Evolutionary conservation across 2,888 invertebrate genomes (phyloP).

Genomic region (Athalia rosae): DNA sequence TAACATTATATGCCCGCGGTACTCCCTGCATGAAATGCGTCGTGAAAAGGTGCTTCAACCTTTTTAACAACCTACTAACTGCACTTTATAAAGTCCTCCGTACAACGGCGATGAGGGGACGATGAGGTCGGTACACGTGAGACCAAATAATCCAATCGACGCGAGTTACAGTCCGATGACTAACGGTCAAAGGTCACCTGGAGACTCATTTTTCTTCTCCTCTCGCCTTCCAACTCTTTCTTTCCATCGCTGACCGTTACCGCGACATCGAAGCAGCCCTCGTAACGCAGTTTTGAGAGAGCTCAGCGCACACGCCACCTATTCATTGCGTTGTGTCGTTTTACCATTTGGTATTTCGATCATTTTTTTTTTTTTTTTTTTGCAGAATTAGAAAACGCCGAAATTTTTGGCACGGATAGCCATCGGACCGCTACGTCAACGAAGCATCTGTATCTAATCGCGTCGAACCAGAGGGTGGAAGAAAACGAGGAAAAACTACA

Average conservation of each 20-base stretch:
- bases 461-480: not conserved
- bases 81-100: constrained; percentile 38
- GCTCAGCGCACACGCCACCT: not conserved
- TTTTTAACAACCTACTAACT: constrained; percentile 44
- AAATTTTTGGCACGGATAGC: not conserved
- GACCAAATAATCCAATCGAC: constrained; percentile 36
- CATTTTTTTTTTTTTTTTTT: not conserved
- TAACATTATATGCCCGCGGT: constrained; percentile 55
- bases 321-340: not conserved
- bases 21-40: constrained; percentile 30
- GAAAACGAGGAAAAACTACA: constrained; percentile 14
- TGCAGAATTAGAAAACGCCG: not conserved
- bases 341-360: not conserved
- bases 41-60: constrained; percentile 36
- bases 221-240: not conserved
- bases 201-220: not conserved
- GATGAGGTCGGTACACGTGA: constrained; percentile 1
- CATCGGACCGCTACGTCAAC: not conserved
- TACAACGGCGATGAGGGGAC: not conserved
- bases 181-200: constrained; percentile 40
- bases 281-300: not conserved
- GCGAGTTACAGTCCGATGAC: constrained; percentile 7
- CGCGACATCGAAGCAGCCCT: constrained; percentile 13
- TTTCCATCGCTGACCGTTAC: not conserved
- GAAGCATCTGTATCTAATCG: constrained; percentile 19